phyloP scores from a whole-genome alignment of 2,113 vertebrate species.

The Clarias gariepinus region DNA sequence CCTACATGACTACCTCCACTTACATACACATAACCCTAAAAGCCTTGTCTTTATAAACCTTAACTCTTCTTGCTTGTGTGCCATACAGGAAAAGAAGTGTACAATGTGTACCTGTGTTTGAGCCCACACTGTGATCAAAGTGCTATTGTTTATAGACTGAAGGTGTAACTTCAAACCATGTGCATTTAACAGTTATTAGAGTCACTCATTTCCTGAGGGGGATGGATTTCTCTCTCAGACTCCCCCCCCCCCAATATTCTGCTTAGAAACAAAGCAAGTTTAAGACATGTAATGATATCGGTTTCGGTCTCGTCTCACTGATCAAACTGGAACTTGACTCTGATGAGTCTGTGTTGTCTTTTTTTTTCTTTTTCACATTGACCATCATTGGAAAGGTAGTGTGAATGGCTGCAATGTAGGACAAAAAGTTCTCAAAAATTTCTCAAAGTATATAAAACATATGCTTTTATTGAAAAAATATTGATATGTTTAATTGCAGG shows the following conservation, averaged over 20 bases:
- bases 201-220: constrained; percentile 73
- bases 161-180: constrained; percentile 76
- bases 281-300: constrained; percentile 73
- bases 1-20: not conserved
- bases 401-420: not conserved
- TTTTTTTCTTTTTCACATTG: not conserved
- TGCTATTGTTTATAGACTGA: constrained; percentile 64
- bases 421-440: too few relatives aligned
- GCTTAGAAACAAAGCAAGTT: constrained; percentile 58
- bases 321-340: constrained; percentile 69
- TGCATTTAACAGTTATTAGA: constrained; percentile 60
- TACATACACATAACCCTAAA: constrained; percentile 32
- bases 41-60: constrained; percentile 43
- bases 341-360: constrained; percentile 6
- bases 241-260: constrained; percentile 62
- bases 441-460: not conserved
- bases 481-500: not conserved
- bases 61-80: constrained; percentile 44
- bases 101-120: constrained; percentile 73
- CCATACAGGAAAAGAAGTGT: constrained; percentile 54
- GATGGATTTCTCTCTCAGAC: constrained; percentile 67
- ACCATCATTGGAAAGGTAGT: not conserved
- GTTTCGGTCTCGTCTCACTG: constrained; percentile 65
- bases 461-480: not conserved
- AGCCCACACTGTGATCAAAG: constrained; percentile 68